A percentile compares a stretch with the other conserved stretches of the same genome.
These are phyloP conservation scores for Leptobrachium ailaonicum DNA, from an alignment of 2,113 vertebrate species.

Conservation along the genomic window DNA sequence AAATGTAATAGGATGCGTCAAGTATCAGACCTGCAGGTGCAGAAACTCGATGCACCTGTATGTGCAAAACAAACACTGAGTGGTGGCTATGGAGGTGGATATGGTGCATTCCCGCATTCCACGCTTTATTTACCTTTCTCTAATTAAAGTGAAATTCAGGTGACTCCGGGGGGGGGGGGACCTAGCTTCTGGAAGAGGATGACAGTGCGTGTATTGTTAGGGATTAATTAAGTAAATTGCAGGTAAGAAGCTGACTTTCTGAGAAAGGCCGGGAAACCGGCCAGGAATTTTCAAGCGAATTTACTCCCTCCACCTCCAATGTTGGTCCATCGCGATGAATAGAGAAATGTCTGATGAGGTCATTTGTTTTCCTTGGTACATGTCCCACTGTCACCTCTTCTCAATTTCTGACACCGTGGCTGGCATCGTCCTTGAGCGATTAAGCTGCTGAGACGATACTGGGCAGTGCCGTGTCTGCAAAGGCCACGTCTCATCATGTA, in stretches of 20 bases:
- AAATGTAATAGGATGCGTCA: too few relatives aligned
- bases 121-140: not conserved
- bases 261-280: not conserved
- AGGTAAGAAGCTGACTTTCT: not conserved
- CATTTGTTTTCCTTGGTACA: not conserved
- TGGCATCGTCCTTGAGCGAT: too few relatives aligned
- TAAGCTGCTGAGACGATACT: too few relatives aligned
- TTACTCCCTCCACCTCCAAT: not conserved
- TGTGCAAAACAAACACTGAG: too few relatives aligned
- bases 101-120: not conserved
- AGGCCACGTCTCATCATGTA: too few relatives aligned
- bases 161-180: slow-evolving; percentile 13
- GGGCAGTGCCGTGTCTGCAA: too few relatives aligned
- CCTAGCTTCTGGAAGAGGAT: not conserved
- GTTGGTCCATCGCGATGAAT: not conserved
- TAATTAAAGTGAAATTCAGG: slow-evolving; percentile 6
- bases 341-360: not conserved
- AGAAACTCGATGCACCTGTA: too few relatives aligned
- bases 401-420: too few relatives aligned
- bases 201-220: slow-evolving; percentile 20
- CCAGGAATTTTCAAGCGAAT: not conserved
- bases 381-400: not conserved
- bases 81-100: not conserved
- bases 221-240: not conserved
- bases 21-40: too few relatives aligned